Conservation (phyloP, 2,797 vertebrate genomes). For the Hypotaenidia okinawae region DNA sequence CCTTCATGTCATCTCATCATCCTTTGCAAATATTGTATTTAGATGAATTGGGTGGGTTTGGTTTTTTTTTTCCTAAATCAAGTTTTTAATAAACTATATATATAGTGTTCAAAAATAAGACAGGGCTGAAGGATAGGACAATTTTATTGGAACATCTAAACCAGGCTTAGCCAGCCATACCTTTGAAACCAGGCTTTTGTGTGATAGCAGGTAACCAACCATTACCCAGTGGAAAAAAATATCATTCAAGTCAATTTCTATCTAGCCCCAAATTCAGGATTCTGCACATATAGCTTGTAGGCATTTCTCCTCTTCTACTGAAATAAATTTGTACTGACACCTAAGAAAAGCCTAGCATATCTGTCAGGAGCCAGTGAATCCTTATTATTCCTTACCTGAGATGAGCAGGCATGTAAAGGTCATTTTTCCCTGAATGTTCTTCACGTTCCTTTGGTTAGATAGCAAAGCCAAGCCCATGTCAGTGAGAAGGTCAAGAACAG, state of each 20-base stretch:
- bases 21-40: not conserved
- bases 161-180: not conserved
- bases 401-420: slow-evolving; percentile 26
- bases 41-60: not conserved
- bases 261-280: not conserved
- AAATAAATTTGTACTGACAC: slow-evolving; percentile 26
- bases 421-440: not conserved
- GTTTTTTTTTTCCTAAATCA: not conserved
- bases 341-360: slow-evolving; percentile 14
- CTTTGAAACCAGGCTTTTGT: not conserved
- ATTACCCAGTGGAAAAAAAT: not conserved
- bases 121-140: not conserved
- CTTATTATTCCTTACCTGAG: not conserved
- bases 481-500: not conserved
- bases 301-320: slow-evolving; percentile 12
- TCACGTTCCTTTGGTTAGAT: not conserved
- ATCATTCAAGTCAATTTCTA: not conserved
- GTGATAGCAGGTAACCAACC: not conserved
- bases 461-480: not conserved
- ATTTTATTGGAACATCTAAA: not conserved
- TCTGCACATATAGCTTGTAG: slow-evolving; percentile 4
- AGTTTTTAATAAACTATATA: not conserved
- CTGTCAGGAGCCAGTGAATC: not conserved
- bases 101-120: not conserved
- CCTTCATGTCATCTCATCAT: not conserved